Base-by-base conservation (phyloP, 1,140 invertebrate species). In the Pentalonia nigronervosa region DNA sequence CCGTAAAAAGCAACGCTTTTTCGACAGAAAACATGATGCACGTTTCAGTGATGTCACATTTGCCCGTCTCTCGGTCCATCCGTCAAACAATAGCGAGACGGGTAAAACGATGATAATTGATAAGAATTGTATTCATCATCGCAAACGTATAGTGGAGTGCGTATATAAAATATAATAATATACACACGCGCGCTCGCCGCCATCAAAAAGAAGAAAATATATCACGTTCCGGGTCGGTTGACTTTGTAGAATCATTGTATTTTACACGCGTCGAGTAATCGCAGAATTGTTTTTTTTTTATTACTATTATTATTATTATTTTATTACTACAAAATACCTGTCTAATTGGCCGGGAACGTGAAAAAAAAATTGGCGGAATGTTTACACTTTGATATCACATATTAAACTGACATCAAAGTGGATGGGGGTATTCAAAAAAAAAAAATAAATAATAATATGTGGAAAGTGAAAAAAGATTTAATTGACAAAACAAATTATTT, bases 181-280 rank as follows among this genome's bases (percentile, higher is more conserved):
- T 6, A 76, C 47, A 45, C 36, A 14, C n/a, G 30, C 60, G 60
- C 14, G 60, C 23, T 0, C 30, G 47, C 17, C 34, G 48, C 53
- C 48, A 34, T 89, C 48, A 50, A 50, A 81, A 83, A 83, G 41
- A 83, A 83, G 56, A 92, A 92, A 67, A 60, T 90, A 92, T 92
- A 92, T 84, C 67, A 83, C 67, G 91, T 92, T 92, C 91, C 91
- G 76, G 91, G 91, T 92, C 76, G 60, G 91, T 81, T 92, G 76
- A 84, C 45, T 92, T 92, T 53, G 47, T 84, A n/a, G 60, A 92
- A 92, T 92, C 67, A 48, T 92, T 76, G 60, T 92, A 91, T 91
- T 91, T 91, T 91, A 56, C 48, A 48, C 88, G 50, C 50, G 50
- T 89, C 88, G n/a, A 23, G 88, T 89, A 56, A 89, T 89, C 88